Evolutionary conservation across 2,113 vertebrate genomes (phyloP).

Genomic region (Pao palembangensis): DNA sequence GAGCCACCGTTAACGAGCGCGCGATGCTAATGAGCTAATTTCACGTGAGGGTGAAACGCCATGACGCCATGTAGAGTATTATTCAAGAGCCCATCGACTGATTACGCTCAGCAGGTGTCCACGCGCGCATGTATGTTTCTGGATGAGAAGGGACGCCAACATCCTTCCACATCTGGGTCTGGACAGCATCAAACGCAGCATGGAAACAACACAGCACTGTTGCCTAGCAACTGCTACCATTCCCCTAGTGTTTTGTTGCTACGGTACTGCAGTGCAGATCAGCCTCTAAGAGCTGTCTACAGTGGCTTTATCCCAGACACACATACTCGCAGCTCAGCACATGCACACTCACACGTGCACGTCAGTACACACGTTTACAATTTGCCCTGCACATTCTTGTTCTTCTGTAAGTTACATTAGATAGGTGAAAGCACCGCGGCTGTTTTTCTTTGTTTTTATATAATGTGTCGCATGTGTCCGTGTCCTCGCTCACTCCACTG

Average conservation of each 20-base stretch:
- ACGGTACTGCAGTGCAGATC: slow-evolving; percentile 76
- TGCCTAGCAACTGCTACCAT: slow-evolving; percentile 75
- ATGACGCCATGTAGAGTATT: slow-evolving; percentile 13
- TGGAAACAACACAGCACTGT: slow-evolving; percentile 69
- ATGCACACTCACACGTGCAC: slow-evolving; percentile 9
- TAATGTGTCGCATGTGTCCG: background rate
- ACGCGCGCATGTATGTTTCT: slow-evolving; percentile 3
- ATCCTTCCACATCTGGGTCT: slow-evolving; percentile 62
- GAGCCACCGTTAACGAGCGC: slow-evolving; percentile 16
- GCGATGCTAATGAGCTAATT: slow-evolving; percentile 22
- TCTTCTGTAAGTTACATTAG: no score
- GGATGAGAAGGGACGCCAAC: slow-evolving; percentile 20
- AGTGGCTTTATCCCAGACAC: slow-evolving; percentile 58
- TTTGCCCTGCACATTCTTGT: background rate
- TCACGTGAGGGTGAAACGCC: slow-evolving; percentile 36
- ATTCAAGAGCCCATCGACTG: background rate
- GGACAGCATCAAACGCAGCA: slow-evolving; percentile 65
- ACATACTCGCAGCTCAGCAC: slow-evolving; percentile 14
- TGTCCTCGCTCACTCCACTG: background rate
- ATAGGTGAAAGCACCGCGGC: no score
- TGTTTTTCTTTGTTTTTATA: no score
- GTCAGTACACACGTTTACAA: slow-evolving; percentile 3
- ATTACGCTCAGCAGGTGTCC: slow-evolving; percentile 5
- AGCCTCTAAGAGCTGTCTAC: slow-evolving; percentile 65
- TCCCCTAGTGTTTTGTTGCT: slow-evolving; percentile 74